These are phyloP conservation scores for Cyphomyrmex costatus DNA, from an alignment of 1,140 invertebrate species.

Conservation along the genomic window DNA sequence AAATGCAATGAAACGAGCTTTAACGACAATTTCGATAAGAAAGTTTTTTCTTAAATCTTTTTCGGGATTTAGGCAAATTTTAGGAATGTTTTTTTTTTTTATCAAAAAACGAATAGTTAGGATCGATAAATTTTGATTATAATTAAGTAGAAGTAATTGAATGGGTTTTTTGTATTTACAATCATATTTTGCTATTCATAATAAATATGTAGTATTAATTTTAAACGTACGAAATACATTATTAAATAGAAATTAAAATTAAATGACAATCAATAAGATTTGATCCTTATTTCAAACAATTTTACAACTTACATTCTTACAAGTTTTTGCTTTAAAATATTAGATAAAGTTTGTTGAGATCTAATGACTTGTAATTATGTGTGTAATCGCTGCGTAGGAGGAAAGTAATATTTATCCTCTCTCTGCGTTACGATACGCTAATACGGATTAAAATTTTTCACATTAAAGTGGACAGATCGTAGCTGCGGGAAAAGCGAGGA, in stretches of 20 bases:
- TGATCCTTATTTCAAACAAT: neutral
- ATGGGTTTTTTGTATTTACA: neutral
- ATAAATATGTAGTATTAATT: neutral
- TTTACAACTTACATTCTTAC: neutral
- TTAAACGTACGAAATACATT: neutral
- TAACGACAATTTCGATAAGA: neutral
- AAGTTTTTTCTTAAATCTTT: neutral
- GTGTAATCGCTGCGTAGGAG: neutral
- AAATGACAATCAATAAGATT: neutral
- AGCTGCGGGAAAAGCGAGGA: neutral
- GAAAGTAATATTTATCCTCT: neutral
- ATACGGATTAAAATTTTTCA: neutral
- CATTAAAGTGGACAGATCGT: neutral
- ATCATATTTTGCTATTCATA: neutral
- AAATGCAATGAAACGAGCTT: neutral
- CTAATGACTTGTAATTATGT: neutral
- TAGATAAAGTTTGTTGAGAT: neutral
- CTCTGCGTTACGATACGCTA: neutral
- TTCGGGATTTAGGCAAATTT: constrained; percentile 8
- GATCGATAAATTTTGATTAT: constrained; percentile 1
- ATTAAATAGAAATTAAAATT: neutral
- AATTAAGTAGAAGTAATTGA: neutral
- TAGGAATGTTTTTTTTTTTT: neutral
- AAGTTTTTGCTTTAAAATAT: constrained; percentile 8
- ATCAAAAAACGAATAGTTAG: neutral